Conservation (phyloP, 2,888 invertebrate species). For the Aporophyla nigra region DNA sequence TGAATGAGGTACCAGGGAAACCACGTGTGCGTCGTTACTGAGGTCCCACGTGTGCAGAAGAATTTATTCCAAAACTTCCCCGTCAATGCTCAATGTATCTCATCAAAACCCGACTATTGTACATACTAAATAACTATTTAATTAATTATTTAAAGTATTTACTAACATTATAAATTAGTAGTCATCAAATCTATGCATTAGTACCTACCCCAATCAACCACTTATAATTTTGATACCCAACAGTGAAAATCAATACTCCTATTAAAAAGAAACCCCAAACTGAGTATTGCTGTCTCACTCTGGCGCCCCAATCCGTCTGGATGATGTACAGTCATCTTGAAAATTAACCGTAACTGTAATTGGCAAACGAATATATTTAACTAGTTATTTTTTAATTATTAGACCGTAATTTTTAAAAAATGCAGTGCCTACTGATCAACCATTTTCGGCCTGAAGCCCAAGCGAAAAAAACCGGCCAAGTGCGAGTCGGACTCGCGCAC, state of each 20-base stretch:
- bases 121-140: too few relatives aligned
- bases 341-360: neutral
- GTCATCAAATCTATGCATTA: neutral
- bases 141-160: neutral
- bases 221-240: neutral
- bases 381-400: neutral
- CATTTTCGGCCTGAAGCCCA: too few relatives aligned
- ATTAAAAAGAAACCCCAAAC: neutral
- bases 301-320: neutral
- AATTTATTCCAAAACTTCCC: neutral
- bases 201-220: neutral
- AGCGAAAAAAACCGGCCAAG: too few relatives aligned
- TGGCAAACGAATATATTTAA: neutral
- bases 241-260: neutral
- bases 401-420: neutral
- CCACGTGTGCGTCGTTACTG: too few relatives aligned
- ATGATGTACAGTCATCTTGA: slow-evolving; percentile 10
- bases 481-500: too few relatives aligned
- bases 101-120: too few relatives aligned
- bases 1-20: neutral
- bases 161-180: neutral
- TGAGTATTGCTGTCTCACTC: neutral
- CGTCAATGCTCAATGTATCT: neutral
- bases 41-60: neutral
- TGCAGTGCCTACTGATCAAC: neutral